A percentile compares a stretch with the other conserved stretches of the same genome.
phyloP scores from a whole-genome alignment of 2,888 invertebrate genomes.

The Drosophila neotestacea region DNA sequence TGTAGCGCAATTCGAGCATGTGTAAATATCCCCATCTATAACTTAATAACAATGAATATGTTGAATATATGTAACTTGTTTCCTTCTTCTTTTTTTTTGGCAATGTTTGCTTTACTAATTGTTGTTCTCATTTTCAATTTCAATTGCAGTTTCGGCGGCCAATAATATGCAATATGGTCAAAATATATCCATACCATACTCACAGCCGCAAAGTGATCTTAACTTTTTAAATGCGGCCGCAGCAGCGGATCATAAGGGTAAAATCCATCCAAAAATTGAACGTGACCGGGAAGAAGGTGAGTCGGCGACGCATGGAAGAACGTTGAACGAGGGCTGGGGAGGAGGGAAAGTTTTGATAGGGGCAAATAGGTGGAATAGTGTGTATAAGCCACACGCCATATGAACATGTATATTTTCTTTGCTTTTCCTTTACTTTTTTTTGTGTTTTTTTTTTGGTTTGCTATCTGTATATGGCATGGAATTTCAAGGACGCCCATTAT shows the following conservation, averaged over 20 bases:
- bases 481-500: slow-evolving; percentile 77
- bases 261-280: slow-evolving; percentile 86
- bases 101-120: slow-evolving; percentile 23
- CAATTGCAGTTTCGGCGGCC: slow-evolving; percentile 83
- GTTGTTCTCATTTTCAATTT: slow-evolving; percentile 10
- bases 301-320: slow-evolving; percentile 52
- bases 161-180: slow-evolving; percentile 86
- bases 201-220: slow-evolving; percentile 85
- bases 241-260: slow-evolving; percentile 85
- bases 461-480: slow-evolving; percentile 62
- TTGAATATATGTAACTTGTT: background rate
- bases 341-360: background rate
- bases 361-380: slow-evolving; percentile 4
- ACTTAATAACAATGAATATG: slow-evolving; percentile 3
- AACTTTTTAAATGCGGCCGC: slow-evolving; percentile 85
- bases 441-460: slow-evolving; percentile 12
- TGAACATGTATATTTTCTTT: slow-evolving; percentile 24
- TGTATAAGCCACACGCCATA: slow-evolving; percentile 23
- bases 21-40: slow-evolving; percentile 45
- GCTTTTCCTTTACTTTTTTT: slow-evolving; percentile 4
- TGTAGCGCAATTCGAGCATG: slow-evolving; percentile 61
- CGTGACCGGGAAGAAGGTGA: slow-evolving; percentile 86
- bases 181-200: slow-evolving; percentile 85
- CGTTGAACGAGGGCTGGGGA: slow-evolving; percentile 10
- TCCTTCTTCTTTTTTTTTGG: background rate